Percentiles rank a stretch among this genome's conserved stretches.
Conservation (phyloP, 1,140 invertebrate species). For the Dinoponera quadriceps region DNA sequence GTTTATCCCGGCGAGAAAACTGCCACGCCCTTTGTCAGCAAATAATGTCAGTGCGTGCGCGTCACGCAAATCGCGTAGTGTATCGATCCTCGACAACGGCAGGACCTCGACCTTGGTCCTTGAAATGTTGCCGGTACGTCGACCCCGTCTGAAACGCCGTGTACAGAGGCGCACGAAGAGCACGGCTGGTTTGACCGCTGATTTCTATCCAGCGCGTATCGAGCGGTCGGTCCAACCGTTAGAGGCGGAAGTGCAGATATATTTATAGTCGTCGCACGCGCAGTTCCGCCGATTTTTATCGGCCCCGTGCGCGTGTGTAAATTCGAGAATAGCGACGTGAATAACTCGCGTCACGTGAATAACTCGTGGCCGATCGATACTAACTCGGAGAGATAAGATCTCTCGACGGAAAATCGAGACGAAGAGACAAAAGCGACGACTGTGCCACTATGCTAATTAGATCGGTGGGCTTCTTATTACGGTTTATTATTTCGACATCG, state of each 20-base stretch:
- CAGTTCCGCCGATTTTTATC: slow-evolving; percentile 46
- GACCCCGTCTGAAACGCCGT: slow-evolving; percentile 67
- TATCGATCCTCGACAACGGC: slow-evolving; percentile 77
- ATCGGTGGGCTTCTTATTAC: too few species aligned
- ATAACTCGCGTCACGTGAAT: background rate
- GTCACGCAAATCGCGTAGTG: slow-evolving; percentile 58
- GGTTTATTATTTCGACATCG: too few species aligned
- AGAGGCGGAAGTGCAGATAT: slow-evolving; percentile 45
- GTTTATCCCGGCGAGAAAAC: slow-evolving; percentile 10
- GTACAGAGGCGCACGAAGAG: slow-evolving; percentile 18
- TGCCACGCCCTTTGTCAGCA: slow-evolving; percentile 65
- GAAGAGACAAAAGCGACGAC: too few species aligned
- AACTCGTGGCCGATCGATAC: background rate
- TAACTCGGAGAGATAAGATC: background rate
- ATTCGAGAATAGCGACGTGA: slow-evolving; percentile 13
- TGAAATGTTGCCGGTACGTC: slow-evolving; percentile 70
- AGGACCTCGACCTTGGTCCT: slow-evolving; percentile 84
- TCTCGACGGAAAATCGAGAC: background rate
- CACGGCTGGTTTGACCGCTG: background rate
- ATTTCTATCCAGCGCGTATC: slow-evolving; percentile 1
- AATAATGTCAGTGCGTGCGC: slow-evolving; percentile 37
- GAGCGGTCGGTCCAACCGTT: slow-evolving; percentile 25
- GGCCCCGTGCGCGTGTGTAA: background rate
- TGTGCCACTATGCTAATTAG: too few species aligned
- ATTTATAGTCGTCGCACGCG: slow-evolving; percentile 36